Evolutionary conservation across 2,113 vertebrate species (phyloP), one percentile per base, ranked within the genome.

Genomic region (Proterorhinus semilunaris): DNA sequence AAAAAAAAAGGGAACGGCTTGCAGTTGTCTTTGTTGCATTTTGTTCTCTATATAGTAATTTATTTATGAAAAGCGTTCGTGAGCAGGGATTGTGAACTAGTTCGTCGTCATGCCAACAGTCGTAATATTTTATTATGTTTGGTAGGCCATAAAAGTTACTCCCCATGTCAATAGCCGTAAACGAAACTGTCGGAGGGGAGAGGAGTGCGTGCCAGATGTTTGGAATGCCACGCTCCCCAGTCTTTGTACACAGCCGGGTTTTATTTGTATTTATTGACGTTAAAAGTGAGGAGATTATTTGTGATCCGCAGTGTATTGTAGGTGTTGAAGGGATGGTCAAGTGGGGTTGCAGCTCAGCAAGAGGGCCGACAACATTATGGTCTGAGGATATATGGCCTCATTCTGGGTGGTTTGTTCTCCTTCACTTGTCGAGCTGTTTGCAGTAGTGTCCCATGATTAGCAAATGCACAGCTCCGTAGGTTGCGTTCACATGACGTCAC

Each of bases 191-290:
- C 69, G 71, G 12, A 72, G 66, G 46, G 58, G 16, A 54, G 55
- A 53, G 17, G 43, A n/a, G 51, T 49, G 45, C 68, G 62, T 66
- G 74, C 71, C 68, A 77, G 8, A 46, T 63, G 50, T 77, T 48
- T 57, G 16, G 48, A 47, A 44, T 10, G 55, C 43, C 55, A 59
- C 76, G 68, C 68, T 85, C 73, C 78, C 76, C 68, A 73, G 71
- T 71, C 65, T 66, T 64, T 81, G 74, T 72, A 80, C 61, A 71
- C 65, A 62, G 64, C 67, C 69, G 75, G 62, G 86, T 76, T 86
- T 71, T 47, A 62, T 74, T 54, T 83, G 76, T 88, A 91, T 91
- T 90, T 91, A 91, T 90, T 91, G 67, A 79, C 78, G 82, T 75
- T 75, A 63, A 65, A 11, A 67, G 62, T 70, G 86, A 71, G 85